Base-by-base conservation (phyloP, 2,113 vertebrate genomes). In the Varanus salvator region DNA sequence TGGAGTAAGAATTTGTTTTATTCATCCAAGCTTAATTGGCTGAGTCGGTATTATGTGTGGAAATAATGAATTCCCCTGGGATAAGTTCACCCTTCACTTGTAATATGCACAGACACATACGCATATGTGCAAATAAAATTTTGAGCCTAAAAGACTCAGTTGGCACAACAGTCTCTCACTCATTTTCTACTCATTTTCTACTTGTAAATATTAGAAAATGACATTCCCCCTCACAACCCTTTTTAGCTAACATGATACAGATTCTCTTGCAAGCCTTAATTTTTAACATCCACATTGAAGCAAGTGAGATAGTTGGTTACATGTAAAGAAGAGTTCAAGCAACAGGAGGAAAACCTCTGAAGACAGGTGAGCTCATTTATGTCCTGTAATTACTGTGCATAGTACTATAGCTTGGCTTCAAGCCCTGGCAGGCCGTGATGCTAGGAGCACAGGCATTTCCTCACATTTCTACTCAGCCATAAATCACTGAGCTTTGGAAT, bases 311-410 rank as follows among this genome's bases (percentile, higher is more conserved):
- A 86, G 88, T 87, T 94, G 64, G 66, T 94, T 91, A 88, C 74
- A 21, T 27, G 92, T 89, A 50, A 88, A 89, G 86, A 84, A 89
- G 93, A 89, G 0, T 0, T 80, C 48, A 92, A 82, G 48, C 7
- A 88, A 78, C 14, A 54, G 17, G 85, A 95, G 78, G 94, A 66
- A 90, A 80, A 88, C 34, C 89, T 87, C 38, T 69, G 50, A 91
- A 90, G 64, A 94, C 31, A 69, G 64, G 76, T 34, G 12, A 15
- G 8, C 90, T 91, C 78, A 75, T 85, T 89, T 89, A 89, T 90
- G 87, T 66, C 87, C 80, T 88, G 31, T 91, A 90, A 93, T 94
- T 93, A 91, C 76, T 87, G 64, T 78, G 52, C 60, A 52, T 71
- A 85, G 66, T 72, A 90, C 75, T 86, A 80, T 52, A 86, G 83